Evolutionary conservation across 2,888 invertebrate genomes (phyloP), one percentile per base, ranked within the genome.

Genomic region (Agrypnus murinus): DNA sequence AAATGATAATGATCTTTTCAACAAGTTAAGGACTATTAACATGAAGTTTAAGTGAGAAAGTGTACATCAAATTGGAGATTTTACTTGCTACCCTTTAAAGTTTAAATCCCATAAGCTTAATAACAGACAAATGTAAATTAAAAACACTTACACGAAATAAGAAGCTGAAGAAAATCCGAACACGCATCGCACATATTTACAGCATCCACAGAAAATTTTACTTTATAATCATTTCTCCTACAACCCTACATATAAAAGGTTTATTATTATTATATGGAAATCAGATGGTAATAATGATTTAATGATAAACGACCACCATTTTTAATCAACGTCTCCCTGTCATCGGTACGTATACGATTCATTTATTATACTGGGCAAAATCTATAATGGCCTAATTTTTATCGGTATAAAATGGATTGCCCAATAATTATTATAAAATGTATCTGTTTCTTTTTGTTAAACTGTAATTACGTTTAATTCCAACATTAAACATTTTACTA

Each of bases 111-210:
- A 50, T 58, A 14, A 25, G 25, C 25, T 25, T 25, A 25, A n/a
- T n/a, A n/a, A 2, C 9, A 63, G 9, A 48, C 14, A 12, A 55
- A 55, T 59, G n/a, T 10, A 62, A 40, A 19, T 59, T 36, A 25
- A n/a, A 78, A 84, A 25, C n/a, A n/a, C 93, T 92, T 90, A 94
- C 93, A 93, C 82, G 92, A 91, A 84, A 95, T 91, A 86, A 97
- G 91, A 87, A 97, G 92, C 89, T 95, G 94, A 87, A 95, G 91
- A 90, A 96, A 94, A 88, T 96, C 96, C 85, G 94, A 92, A 89
- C 97, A 97, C 88, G 94, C 93, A 92, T 97, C 96, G 92, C 96
- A 97, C 95, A 95, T 94, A 85, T 84, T 88, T 84, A 69, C 68
- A 60, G 66, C 58, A 68, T 70, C 69, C 65, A 69, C 65, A 65